Percentiles rank a stretch among this genome's conserved stretches.
phyloP scores from a whole-genome alignment of 2,888 invertebrate species.

The Phengaris arion region DNA sequence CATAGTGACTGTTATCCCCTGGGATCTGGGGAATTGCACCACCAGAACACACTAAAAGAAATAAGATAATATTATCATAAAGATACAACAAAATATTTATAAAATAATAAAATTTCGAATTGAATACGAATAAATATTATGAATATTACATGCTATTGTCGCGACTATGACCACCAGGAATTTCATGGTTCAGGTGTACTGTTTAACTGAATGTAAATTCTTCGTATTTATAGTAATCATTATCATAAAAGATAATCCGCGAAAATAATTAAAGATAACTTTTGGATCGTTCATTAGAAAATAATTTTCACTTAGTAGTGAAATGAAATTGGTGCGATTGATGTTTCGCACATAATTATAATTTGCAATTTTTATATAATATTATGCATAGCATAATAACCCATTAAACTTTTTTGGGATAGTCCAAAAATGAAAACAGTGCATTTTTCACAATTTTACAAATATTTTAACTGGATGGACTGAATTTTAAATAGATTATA shows the following conservation, averaged over 20 bases:
- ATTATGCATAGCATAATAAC: too few relatives aligned
- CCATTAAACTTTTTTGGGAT: too few relatives aligned
- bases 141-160: conserved; percentile 14
- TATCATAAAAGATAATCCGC: background rate
- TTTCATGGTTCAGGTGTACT: conserved; percentile 9
- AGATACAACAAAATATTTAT: too few relatives aligned
- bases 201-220: background rate
- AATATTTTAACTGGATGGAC: too few relatives aligned
- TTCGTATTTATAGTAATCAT: background rate
- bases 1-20: conserved; percentile 46
- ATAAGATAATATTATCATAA: too few relatives aligned
- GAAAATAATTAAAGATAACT: background rate
- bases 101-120: background rate
- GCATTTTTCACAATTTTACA: too few relatives aligned
- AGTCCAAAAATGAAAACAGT: too few relatives aligned
- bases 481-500: too few relatives aligned
- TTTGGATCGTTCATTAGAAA: background rate
- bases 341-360: too few relatives aligned
- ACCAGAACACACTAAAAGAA: conserved; percentile 33
- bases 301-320: too few relatives aligned
- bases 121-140: background rate
- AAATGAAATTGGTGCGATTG: too few relatives aligned
- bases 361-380: too few relatives aligned
- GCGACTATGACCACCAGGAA: conserved; percentile 2
- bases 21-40: conserved; percentile 37